Percentiles rank a stretch among this genome's conserved stretches.
These are phyloP conservation scores for Harlomillsia oculata DNA, from an alignment of 1,140 invertebrate genomes.

Conservation along the genomic window DNA sequence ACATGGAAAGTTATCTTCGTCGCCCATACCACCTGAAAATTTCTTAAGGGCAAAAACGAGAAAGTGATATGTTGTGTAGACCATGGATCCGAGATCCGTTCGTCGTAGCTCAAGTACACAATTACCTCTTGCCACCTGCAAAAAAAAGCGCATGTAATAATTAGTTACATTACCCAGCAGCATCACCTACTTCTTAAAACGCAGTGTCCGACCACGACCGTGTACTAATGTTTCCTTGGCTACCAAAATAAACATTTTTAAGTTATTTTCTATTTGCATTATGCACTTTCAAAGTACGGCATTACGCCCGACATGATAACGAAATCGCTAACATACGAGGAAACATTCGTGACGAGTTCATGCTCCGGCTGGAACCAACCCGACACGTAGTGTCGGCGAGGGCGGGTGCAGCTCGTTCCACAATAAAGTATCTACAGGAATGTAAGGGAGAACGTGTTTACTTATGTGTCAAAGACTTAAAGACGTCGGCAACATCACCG, in stretches of 20 bases:
- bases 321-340: no score
- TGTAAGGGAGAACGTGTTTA: no score
- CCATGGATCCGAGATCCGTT: background rate
- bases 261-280: background rate
- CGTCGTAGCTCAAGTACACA: constrained; percentile 39
- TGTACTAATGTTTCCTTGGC: background rate
- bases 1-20: constrained; percentile 43
- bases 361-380: no score
- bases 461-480: no score
- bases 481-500: no score
- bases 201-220: background rate
- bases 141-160: background rate
- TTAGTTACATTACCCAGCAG: background rate
- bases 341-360: no score
- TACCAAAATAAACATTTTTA: no score
- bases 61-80: constrained; percentile 36
- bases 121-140: constrained; percentile 42
- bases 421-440: no score
- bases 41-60: constrained; percentile 45
- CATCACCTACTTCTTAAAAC: background rate
- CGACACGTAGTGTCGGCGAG: no score
- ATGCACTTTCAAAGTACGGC: background rate
- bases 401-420: no score
- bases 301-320: no score
- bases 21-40: constrained; percentile 47